Evolutionary conservation across 1,140 invertebrate species (phyloP), one percentile per base, ranked within the genome.

Genomic region (Drosophila pruinosa): DNA sequence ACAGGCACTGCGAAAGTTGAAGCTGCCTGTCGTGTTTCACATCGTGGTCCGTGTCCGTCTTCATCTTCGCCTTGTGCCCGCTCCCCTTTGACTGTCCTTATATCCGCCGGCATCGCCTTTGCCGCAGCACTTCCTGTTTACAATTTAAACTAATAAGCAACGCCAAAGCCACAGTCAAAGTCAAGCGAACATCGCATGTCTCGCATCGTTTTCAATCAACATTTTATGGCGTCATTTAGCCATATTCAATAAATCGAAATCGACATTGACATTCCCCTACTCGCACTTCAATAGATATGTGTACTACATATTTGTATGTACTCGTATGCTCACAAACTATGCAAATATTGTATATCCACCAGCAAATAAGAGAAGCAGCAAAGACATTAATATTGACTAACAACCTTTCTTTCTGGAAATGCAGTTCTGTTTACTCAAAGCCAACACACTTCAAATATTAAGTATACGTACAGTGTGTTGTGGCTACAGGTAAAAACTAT

Each of bases 131-230:
- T 78, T 86, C 82, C 82, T 86, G 82, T 86, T 88, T 86, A 86
- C 82, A 71, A 86, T 77, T 82, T 88, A 88, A 86, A 78, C 82
- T 86, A 86, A 86, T 86, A 88, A 86, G 80, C 78, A 78, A 17
- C 12, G 43, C 74, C 81, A 58, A 74, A 63, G 53, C 39, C 52
- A 26, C 56, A 28, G 57, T 47, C 74, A 77, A 70, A 24, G 45
- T 26, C 22, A 45, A 24, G 22, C 45, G 34, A 45, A 69, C 65
- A 62, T 61, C 5, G 26, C 39, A 58, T 47, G 56, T 67, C 65
- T 26, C 28, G 58, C 58, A 59, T 67, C 65, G 28, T 43, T 57
- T 39, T 59, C 41, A 58, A 67, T 67, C 41, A 39, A 26, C 50
- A 70, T 63, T 70, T 22, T 67, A 28, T n/a, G 48, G n/a, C 24